Percentiles rank a stretch among this genome's conserved stretches.
phyloP scores from a whole-genome alignment of 2,113 vertebrate genomes.

The Sisor rabdophorus region DNA sequence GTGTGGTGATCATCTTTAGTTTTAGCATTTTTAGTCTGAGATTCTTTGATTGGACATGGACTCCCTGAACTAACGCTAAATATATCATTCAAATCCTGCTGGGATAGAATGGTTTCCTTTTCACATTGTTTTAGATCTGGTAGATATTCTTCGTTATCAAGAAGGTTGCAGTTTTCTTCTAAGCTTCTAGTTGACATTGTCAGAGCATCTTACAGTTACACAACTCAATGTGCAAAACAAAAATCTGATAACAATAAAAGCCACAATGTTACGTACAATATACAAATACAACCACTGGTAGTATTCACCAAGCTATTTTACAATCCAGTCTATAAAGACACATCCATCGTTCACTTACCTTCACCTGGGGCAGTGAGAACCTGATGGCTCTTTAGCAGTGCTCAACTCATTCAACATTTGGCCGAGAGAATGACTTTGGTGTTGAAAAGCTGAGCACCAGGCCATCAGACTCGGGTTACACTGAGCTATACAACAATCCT shows the following conservation, averaged over 20 bases:
- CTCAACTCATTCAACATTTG: slow-evolving; percentile 37
- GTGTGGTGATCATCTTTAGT: not conserved
- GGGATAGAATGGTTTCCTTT: not conserved
- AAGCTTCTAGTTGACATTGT: slow-evolving; percentile 24
- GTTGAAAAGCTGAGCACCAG: slow-evolving; percentile 45
- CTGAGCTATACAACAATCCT: slow-evolving; percentile 5
- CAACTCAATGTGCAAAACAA: not conserved
- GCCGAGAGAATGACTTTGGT: slow-evolving; percentile 28
- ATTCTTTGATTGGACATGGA: slow-evolving; percentile 4
- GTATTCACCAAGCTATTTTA: not conserved
- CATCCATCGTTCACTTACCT: not conserved
- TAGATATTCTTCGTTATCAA: slow-evolving; percentile 9
- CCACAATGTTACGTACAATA: not conserved
- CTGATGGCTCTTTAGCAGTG: slow-evolving; percentile 7
- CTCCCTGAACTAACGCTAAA: slow-evolving; percentile 35
- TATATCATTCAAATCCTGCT: slow-evolving; percentile 15
- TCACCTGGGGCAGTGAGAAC: slow-evolving; percentile 9
- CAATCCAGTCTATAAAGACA: not conserved
- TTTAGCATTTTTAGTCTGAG: not conserved
- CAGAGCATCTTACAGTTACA: slow-evolving; percentile 10
- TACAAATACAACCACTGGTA: not conserved
- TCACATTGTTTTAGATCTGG: not conserved
- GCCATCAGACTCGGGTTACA: slow-evolving; percentile 51
- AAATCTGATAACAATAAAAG: not conserved
- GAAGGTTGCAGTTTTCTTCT: not conserved